A percentile compares a stretch with the other conserved stretches of the same genome.
Conservation (phyloP, 2,113 vertebrate genomes). For the Leptodactylus fuscus region DNA sequence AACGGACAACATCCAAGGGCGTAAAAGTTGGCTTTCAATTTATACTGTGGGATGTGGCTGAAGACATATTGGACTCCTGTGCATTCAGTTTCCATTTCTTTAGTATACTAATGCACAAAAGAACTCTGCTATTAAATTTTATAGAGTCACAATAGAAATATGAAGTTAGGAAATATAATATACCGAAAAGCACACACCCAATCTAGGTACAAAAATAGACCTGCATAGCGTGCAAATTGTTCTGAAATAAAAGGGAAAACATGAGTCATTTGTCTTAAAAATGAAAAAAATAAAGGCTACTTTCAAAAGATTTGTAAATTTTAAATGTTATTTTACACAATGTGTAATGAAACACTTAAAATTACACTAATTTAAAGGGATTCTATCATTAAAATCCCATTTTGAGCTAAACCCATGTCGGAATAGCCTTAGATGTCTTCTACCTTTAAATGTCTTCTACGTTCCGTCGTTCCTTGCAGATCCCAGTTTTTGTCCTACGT, state of each 20-base stretch:
- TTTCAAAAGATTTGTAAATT: background rate
- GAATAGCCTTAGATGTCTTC: no score
- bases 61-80: slow-evolving; percentile 40
- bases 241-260: slow-evolving; percentile 61
- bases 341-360: background rate
- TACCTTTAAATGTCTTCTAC: no score
- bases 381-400: no score
- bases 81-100: slow-evolving; percentile 44
- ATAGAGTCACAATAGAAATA: slow-evolving; percentile 43
- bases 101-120: slow-evolving; percentile 34
- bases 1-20: slow-evolving; percentile 42
- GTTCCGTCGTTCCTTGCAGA: no score
- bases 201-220: slow-evolving; percentile 14
- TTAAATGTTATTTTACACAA: background rate
- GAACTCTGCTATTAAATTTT: slow-evolving; percentile 41
- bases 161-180: slow-evolving; percentile 49
- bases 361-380: no score
- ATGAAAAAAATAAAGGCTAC: background rate
- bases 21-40: slow-evolving; percentile 46
- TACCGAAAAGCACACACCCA: slow-evolving; percentile 39
- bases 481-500: no score
- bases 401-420: no score
- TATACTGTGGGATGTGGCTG: slow-evolving; percentile 37
- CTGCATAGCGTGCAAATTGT: slow-evolving; percentile 26
- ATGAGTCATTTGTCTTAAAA: slow-evolving; percentile 59